These are phyloP conservation scores for Tenodera sinensis DNA, from an alignment of 2,888 invertebrate species.

Conservation along the genomic window DNA sequence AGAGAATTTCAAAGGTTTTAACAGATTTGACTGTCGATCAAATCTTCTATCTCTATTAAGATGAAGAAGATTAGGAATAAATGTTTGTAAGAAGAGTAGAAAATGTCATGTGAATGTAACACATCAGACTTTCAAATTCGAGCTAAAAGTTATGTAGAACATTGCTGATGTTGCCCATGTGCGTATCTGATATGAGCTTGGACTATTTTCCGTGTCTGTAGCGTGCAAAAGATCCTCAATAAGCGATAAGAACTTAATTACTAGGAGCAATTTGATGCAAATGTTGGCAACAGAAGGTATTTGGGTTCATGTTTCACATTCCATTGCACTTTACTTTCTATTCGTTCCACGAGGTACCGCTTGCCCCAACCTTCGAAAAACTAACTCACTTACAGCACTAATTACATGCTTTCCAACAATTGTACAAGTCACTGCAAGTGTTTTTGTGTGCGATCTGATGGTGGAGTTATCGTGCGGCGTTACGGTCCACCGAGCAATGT, in stretches of 20 bases:
- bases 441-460: background rate
- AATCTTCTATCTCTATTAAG: too few relatives aligned
- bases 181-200: too few relatives aligned
- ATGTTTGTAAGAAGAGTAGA: too few relatives aligned
- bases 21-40: too few relatives aligned
- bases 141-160: too few relatives aligned
- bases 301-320: background rate
- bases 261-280: background rate
- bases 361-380: background rate
- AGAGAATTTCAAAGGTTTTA: too few relatives aligned
- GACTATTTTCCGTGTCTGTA: too few relatives aligned
- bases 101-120: too few relatives aligned
- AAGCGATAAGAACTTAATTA: background rate
- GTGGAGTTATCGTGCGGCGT: background rate
- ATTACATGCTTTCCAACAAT: background rate
- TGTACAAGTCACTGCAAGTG: background rate
- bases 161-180: too few relatives aligned
- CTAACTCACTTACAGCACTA: background rate
- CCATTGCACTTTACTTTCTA: background rate
- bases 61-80: too few relatives aligned
- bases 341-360: background rate
- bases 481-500: background rate
- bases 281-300: background rate
- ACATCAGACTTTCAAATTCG: too few relatives aligned
- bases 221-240: too few relatives aligned